Evolutionary conservation across 2,797 vertebrate species (phyloP).

Genomic region (Percopsis omiscomaycus): DNA sequence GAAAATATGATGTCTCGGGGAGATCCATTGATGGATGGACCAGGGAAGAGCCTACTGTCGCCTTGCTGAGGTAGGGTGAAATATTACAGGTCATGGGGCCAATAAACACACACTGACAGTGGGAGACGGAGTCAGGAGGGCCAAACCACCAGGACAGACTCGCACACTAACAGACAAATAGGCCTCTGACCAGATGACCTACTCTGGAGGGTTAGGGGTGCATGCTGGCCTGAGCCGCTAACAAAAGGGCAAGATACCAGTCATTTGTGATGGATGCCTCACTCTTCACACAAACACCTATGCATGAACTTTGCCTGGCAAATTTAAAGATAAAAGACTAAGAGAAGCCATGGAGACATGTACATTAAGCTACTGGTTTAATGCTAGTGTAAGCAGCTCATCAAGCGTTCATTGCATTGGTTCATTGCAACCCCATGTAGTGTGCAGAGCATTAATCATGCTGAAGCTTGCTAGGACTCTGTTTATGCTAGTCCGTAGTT

Average conservation of each 20-base stretch:
- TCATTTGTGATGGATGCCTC: conserved; percentile 45
- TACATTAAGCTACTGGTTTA: conserved; percentile 47
- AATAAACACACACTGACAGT: conserved; percentile 40
- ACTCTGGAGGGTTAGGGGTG: conserved; percentile 5
- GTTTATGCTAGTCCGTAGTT: conserved; percentile 60
- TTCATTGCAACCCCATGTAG: conserved; percentile 80
- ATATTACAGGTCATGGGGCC: conserved; percentile 40
- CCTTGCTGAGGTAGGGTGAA: conserved; percentile 18
- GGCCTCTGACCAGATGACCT: conserved; percentile 47
- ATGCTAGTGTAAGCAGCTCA: conserved; percentile 73
- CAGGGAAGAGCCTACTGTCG: conserved; percentile 18
- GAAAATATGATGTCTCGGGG: conserved; percentile 51
- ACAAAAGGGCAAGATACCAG: conserved; percentile 9
- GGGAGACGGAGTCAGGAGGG: conserved; percentile 39
- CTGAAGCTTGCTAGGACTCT: conserved; percentile 57
- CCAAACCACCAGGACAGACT: conserved; percentile 22
- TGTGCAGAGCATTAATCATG: conserved; percentile 72
- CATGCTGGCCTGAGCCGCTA: conserved; percentile 1
- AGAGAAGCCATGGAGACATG: conserved; percentile 32
- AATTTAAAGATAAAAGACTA: conserved; percentile 50
- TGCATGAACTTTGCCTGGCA: conserved; percentile 52
- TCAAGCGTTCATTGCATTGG: conserved; percentile 61
- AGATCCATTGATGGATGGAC: conserved; percentile 42
- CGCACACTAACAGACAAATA: conserved; percentile 29
- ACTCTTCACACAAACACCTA: conserved; percentile 31